Conservation (phyloP, 2,797 vertebrate genomes). For the Tiaroga cobitis region DNA sequence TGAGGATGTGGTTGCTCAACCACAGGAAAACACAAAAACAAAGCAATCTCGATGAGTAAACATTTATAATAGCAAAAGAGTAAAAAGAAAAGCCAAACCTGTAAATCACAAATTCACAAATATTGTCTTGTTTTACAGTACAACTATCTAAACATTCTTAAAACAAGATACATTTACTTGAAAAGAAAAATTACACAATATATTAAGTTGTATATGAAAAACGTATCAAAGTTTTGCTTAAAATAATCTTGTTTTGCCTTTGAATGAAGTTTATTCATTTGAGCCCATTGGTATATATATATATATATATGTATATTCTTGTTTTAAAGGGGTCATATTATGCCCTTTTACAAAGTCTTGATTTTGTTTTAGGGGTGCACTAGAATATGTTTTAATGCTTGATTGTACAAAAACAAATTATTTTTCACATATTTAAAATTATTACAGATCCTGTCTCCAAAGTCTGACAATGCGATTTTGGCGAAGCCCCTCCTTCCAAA, state of each 20-base stretch:
- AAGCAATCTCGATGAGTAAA: not conserved
- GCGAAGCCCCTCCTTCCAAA: too few relatives aligned
- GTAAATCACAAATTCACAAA: not conserved
- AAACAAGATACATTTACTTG: too few relatives aligned
- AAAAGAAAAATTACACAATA: not conserved
- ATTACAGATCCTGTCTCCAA: too few relatives aligned
- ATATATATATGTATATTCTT: too few relatives aligned
- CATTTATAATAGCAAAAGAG: not conserved
- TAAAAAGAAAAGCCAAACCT: not conserved
- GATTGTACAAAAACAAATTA: too few relatives aligned
- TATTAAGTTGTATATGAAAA: not conserved
- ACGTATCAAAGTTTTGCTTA: not conserved
- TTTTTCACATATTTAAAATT: too few relatives aligned
- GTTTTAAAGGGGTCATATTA: too few relatives aligned
- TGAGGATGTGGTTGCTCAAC: not conserved
- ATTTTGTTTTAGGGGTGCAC: too few relatives aligned
- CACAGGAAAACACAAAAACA: constrained; percentile 11
- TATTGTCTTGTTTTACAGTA: not conserved
- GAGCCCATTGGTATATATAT: not conserved
- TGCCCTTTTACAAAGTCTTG: too few relatives aligned
- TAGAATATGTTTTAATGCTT: too few relatives aligned
- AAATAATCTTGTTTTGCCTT: not conserved
- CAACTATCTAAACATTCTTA: not conserved
- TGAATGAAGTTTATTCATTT: not conserved
- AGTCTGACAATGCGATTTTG: too few relatives aligned